These are phyloP conservation scores for Tupaia chinensis DNA, from an alignment of 2,113 vertebrate genomes.

Conservation along the genomic window DNA sequence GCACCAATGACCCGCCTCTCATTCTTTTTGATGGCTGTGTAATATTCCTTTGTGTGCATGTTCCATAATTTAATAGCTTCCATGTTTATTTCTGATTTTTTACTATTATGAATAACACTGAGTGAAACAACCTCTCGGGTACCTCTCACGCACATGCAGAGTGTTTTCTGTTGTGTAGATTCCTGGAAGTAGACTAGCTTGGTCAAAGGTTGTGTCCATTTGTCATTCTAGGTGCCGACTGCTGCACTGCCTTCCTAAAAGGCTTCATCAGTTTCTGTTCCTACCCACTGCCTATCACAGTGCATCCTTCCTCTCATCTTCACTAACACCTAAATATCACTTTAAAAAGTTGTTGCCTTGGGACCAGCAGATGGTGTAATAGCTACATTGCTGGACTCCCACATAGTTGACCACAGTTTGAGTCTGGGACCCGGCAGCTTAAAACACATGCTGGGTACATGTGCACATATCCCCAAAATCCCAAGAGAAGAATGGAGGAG, in stretches of 20 bases:
- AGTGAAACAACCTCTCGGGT: background rate
- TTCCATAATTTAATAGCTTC: background rate
- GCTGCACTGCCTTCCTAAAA: conserved; percentile 54
- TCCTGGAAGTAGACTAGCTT: conserved; percentile 2
- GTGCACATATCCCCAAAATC: too few relatives aligned
- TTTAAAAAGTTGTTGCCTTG: background rate
- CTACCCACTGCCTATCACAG: background rate
- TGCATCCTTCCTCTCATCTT: background rate
- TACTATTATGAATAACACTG: background rate
- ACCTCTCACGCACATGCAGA: background rate
- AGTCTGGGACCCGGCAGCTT: too few relatives aligned
- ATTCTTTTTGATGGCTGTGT: background rate
- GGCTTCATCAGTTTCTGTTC: background rate
- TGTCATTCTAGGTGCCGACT: conserved; percentile 34
- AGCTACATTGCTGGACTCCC: too few relatives aligned
- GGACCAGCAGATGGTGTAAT: too few relatives aligned
- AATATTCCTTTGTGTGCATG: background rate
- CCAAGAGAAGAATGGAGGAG: too few relatives aligned
- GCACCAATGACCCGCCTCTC: too few relatives aligned
- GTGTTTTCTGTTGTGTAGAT: background rate
- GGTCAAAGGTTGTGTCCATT: background rate
- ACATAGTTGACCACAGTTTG: too few relatives aligned
- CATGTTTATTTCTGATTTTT: conserved; percentile 45
- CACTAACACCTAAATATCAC: background rate
- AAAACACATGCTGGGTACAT: too few relatives aligned